A percentile compares a stretch with the other conserved stretches of the same genome.
Conservation (phyloP, 2,888 invertebrate genomes). For the Drosophila mercatorum region DNA sequence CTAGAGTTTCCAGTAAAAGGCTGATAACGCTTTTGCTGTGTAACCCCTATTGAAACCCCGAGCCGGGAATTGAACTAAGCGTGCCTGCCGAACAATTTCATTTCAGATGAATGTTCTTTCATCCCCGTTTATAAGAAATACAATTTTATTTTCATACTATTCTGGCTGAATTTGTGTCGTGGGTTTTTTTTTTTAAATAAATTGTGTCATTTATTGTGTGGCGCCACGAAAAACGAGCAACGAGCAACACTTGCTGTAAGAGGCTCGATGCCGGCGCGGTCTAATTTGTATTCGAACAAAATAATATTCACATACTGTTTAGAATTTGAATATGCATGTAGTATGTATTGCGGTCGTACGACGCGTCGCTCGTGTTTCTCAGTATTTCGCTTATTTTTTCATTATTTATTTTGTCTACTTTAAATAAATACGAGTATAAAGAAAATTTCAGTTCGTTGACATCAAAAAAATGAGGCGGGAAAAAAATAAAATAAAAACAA, state of each 20-base stretch:
- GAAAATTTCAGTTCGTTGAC: conserved; percentile 77
- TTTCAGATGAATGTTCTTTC: conserved; percentile 21
- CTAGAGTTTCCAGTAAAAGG: not conserved
- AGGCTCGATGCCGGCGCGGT: conserved; percentile 31
- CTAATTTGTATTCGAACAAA: conserved; percentile 61
- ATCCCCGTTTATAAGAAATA: conserved; percentile 1
- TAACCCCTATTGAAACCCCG: conserved; percentile 24
- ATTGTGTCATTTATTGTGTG: conserved; percentile 58
- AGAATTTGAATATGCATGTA: conserved; percentile 71
- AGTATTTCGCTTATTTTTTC: conserved; percentile 48
- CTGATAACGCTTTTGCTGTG: conserved; percentile 50
- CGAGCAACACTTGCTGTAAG: conserved; percentile 50
- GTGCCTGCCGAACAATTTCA: conserved; percentile 13
- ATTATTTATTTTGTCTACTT: conserved; percentile 78
- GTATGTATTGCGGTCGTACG: conserved; percentile 52
- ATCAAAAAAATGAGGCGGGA: conserved; percentile 51
- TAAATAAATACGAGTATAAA: conserved; percentile 69
- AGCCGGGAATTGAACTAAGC: conserved; percentile 16
- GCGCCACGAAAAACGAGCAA: conserved; percentile 46
- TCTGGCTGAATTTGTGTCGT: conserved; percentile 10
- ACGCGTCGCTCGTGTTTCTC: conserved; percentile 67
- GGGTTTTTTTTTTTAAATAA: conserved; percentile 41
- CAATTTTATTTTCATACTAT: conserved; percentile 13
- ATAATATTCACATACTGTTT: conserved; percentile 64
- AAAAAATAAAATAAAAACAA: conserved; percentile 34